A percentile compares a stretch with the other conserved stretches of the same genome.
Conservation (phyloP, 2,113 vertebrate genomes). For the Epinephelus lanceolatus region DNA sequence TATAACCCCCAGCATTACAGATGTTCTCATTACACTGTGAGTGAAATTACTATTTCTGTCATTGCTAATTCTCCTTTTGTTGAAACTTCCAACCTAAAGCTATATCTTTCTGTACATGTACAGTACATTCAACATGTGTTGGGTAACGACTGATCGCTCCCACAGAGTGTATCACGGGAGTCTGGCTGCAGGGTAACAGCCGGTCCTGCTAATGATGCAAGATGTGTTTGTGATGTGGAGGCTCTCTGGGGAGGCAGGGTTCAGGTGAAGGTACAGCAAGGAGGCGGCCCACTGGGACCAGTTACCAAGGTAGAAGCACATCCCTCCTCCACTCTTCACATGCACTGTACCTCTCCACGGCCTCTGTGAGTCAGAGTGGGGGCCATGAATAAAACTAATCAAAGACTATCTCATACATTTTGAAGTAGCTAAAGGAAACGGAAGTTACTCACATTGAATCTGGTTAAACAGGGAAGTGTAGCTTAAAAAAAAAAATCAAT, state of each 20-base stretch:
- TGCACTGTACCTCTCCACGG: constrained; percentile 33
- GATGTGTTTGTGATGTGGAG: constrained; percentile 82
- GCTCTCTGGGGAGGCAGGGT: constrained; percentile 64
- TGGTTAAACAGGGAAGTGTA: neutral
- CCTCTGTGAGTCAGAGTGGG: constrained; percentile 19
- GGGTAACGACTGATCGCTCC: constrained; percentile 53
- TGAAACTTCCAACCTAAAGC: neutral
- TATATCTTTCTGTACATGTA: neutral
- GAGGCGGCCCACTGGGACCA: constrained; percentile 64
- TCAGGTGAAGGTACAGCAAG: constrained; percentile 77
- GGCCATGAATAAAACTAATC: constrained; percentile 28
- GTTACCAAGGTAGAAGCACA: constrained; percentile 75
- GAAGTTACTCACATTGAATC: neutral
- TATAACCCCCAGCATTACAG: neutral
- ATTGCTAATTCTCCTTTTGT: neutral
- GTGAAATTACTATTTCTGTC: neutral
- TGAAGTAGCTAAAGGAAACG: neutral
- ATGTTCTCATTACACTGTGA: neutral
- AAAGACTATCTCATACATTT: neutral
- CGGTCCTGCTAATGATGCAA: constrained; percentile 84
- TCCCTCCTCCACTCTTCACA: constrained; percentile 21
- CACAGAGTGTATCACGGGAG: constrained; percentile 51
- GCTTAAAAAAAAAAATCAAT: neutral
- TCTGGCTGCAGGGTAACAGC: constrained; percentile 64
- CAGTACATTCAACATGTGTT: neutral